Evolutionary conservation across 2,797 vertebrate species (phyloP).

Genomic region (Myotis planiceps): DNA sequence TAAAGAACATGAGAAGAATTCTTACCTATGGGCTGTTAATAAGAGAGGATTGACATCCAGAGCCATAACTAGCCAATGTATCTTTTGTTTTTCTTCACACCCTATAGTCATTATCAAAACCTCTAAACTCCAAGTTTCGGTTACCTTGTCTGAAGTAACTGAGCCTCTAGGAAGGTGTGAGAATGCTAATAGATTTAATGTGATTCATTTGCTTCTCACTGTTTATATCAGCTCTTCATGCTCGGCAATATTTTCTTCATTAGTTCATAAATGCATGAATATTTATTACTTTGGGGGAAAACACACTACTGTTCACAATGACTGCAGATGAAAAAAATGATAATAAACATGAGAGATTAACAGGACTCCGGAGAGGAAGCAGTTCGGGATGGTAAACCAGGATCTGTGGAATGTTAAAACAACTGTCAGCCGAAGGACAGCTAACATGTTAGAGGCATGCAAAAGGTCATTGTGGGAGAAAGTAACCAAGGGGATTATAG

Average conservation of each 20-base stretch:
- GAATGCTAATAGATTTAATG: slow-evolving; percentile 33
- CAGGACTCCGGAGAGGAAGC: slow-evolving; percentile 58
- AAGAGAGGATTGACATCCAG: slow-evolving; percentile 21
- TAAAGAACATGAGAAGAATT: slow-evolving; percentile 21
- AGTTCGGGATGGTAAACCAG: slow-evolving; percentile 20
- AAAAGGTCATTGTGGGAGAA: slow-evolving; percentile 25
- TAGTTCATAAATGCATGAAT: slow-evolving; percentile 65
- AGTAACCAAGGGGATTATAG: neutral
- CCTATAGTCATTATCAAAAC: slow-evolving; percentile 41
- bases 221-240: slow-evolving; percentile 48
- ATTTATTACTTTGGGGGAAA: slow-evolving; percentile 64
- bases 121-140: neutral
- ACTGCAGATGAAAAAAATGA: slow-evolving; percentile 70
- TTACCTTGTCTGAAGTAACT: neutral
- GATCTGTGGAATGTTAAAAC: slow-evolving; percentile 62
- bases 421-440: slow-evolving; percentile 48
- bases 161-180: neutral
- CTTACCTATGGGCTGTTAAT: slow-evolving; percentile 11
- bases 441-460: neutral
- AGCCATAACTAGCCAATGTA: neutral
- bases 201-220: slow-evolving; percentile 37
- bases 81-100: slow-evolving; percentile 42
- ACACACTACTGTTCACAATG: slow-evolving; percentile 61
- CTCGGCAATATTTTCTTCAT: slow-evolving; percentile 55
- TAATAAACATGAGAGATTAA: slow-evolving; percentile 72